Evolutionary conservation across 23 tunicate genomes (phyloP), one percentile per base, ranked within the genome.

Genomic region (Trididemnum clinides): DNA sequence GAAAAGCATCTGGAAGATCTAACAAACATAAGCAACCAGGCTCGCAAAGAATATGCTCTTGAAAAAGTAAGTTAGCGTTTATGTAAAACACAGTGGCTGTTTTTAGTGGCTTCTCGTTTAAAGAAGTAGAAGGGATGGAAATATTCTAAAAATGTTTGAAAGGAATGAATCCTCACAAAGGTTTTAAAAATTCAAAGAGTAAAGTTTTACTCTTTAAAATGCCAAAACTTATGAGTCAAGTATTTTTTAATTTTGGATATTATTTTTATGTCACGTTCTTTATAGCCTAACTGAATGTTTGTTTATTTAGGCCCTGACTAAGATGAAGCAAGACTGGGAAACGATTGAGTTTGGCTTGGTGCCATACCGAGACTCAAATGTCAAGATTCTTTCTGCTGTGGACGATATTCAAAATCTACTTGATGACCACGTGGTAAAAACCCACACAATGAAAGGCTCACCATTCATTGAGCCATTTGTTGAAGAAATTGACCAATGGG

Each of bases 371-470:
- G 91, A 92, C 71, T 49, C 78, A 2, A 84, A 87, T 21, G 36
- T 92, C 7, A 51, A 86, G 26, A 90, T 92, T 58, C 91, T 92
- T 37, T 82, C 88, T 1, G 88, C 97, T 7, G 97, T 92, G 35
- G 97, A 92, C 62, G 97, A 92, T 49, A 87, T 92, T 69, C 97
- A 92, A 36, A 84, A 88, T 64, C 84, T 92, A 15, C 77, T 92
- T 29, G 97, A 92, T 77, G 97, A 92, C 59, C 97, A 92, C 72
- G 88, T 92, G 51, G 97, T 92, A 50, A 92, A 92, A 78, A 92
- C 97, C 0, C 97, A 92, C 82, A 92, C 97, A 0, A 92, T 92
- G 97, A 92, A 92, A 54, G 97, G 97, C 27, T 92, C 97, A 23
- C 97, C 97, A 15, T 92, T 92, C 50, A 92, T 92, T 37, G 85